Conservation (phyloP, 2,113 vertebrate species). For the Arvicanthis niloticus region DNA sequence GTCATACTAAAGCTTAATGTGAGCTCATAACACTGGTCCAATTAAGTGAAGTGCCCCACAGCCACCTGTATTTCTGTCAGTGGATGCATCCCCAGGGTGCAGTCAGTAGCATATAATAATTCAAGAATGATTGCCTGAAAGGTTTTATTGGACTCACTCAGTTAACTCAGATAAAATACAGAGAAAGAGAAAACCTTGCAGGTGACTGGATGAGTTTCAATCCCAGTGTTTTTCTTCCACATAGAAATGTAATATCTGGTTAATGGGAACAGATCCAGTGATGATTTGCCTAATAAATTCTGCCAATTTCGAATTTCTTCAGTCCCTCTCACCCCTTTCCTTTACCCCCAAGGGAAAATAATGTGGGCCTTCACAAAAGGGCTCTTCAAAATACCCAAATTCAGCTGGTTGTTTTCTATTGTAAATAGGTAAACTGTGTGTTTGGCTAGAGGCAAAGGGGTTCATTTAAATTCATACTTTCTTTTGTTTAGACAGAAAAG, state of each 20-base stretch:
- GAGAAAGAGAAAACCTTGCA: slow-evolving; percentile 45
- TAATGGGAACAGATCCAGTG: not conserved
- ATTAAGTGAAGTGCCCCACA: slow-evolving; percentile 76
- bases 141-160: slow-evolving; percentile 74
- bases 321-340: not conserved
- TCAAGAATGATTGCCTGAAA: slow-evolving; percentile 71
- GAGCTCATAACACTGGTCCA: slow-evolving; percentile 65
- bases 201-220: not conserved
- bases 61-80: slow-evolving; percentile 58
- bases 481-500: not conserved
- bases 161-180: slow-evolving; percentile 71
- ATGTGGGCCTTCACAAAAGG: not conserved
- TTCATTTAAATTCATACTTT: not conserved
- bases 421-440: not conserved
- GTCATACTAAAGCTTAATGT: slow-evolving; percentile 66
- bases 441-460: accelerated
- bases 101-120: slow-evolving; percentile 71
- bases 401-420: not conserved
- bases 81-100: slow-evolving; percentile 51
- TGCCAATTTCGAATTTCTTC: not conserved
- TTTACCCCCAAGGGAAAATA: accelerated
- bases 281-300: not conserved
- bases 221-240: not conserved
- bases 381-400: not conserved
- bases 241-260: not conserved